Conservation (phyloP, 2,113 vertebrate genomes). For the Pseudopodoces humilis region DNA sequence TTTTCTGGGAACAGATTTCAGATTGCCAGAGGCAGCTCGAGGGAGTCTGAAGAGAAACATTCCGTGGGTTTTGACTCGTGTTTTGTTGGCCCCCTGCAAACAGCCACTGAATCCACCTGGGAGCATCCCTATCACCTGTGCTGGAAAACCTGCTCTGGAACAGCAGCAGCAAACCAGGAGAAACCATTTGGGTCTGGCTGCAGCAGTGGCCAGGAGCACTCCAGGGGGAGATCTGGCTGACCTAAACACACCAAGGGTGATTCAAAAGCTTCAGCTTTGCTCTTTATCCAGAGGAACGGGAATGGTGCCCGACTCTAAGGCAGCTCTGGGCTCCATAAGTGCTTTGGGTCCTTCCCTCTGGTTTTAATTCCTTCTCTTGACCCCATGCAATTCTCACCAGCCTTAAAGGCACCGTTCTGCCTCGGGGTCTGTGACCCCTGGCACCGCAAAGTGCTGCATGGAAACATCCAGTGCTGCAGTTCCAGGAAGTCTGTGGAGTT, state of each 20-base stretch:
- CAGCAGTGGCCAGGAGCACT: not conserved
- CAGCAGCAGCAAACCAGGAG: not conserved
- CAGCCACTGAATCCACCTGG: not conserved
- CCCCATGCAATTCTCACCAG: not conserved
- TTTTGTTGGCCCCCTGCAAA: not conserved
- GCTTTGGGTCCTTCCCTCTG: not conserved
- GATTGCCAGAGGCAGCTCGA: not conserved
- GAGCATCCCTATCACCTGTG: not conserved
- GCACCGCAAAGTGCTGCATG: not conserved
- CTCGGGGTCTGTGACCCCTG: not conserved
- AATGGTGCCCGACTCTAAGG: not conserved
- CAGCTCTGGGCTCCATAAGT: not conserved
- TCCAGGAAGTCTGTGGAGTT: not conserved
- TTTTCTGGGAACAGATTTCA: not conserved
- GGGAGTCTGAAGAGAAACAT: not conserved
- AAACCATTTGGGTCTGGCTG: not conserved
- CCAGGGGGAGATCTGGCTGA: not conserved
- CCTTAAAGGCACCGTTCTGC: not conserved
- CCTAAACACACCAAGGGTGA: not conserved
- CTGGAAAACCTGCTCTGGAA: not conserved
- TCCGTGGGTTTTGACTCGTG: not conserved
- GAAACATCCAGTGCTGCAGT: not conserved
- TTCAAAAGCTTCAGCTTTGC: not conserved
- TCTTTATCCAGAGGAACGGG: not conserved
- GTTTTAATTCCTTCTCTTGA: not conserved